Evolutionary conservation across 1,140 invertebrate species (phyloP).

Genomic region (Cardiocondyla obscurior): DNA sequence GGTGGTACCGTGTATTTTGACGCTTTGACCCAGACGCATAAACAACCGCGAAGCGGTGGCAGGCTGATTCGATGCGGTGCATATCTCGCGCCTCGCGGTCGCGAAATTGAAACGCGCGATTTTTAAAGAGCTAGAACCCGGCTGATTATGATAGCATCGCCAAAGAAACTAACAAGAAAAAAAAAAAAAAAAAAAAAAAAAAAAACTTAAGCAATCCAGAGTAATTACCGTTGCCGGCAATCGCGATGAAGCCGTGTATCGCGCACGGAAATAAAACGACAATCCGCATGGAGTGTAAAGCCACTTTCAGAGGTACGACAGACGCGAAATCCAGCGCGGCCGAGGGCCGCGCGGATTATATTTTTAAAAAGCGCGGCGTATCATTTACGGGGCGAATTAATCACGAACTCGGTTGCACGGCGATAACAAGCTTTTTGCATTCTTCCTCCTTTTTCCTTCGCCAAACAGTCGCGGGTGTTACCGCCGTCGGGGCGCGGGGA

Average conservation of each 20-base stretch:
- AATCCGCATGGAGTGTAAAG: not conserved
- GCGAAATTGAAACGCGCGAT: not conserved
- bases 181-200: not conserved
- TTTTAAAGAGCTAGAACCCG: too few relatives aligned
- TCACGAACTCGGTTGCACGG: conserved; percentile 34
- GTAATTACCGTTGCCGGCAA: not conserved
- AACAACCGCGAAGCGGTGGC: conserved; percentile 9
- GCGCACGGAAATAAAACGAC: not conserved
- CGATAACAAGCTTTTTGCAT: conserved; percentile 43
- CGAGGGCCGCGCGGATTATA: conserved; percentile 7
- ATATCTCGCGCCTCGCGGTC: not conserved
- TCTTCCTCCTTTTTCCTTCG: conserved; percentile 34
- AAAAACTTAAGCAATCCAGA: not conserved
- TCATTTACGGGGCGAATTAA: conserved; percentile 45
- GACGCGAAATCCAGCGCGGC: not conserved
- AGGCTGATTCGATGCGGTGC: not conserved
- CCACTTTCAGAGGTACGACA: not conserved
- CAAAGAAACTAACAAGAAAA: not conserved
- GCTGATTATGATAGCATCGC: too few relatives aligned
- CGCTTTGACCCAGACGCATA: conserved; percentile 43
- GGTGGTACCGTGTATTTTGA: conserved; percentile 48
- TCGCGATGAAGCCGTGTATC: not conserved
- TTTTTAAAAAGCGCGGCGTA: conserved; percentile 28
- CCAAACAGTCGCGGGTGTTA: conserved; percentile 28
- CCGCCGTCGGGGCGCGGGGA: not conserved